Evolutionary conservation across 2,888 invertebrate species (phyloP).

Genomic region (Pocota personata): DNA sequence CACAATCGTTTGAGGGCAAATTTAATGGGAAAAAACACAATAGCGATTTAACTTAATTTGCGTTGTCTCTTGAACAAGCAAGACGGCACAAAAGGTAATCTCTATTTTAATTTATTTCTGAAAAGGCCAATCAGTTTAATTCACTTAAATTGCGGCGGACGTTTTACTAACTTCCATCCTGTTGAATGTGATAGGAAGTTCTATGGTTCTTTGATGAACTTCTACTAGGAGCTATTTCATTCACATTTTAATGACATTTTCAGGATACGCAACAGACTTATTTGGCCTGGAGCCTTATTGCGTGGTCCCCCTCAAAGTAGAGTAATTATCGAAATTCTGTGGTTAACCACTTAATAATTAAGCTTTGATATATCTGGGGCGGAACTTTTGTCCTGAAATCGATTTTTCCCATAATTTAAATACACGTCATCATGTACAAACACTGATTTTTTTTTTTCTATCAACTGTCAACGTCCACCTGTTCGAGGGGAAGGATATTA

Average conservation of each 20-base stretch:
- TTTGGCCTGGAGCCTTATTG: constrained; percentile 28
- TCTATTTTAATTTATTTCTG: constrained; percentile 66
- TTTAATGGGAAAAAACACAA: constrained; percentile 56
- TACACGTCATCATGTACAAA: not conserved
- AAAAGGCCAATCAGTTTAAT: constrained; percentile 70
- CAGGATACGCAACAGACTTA: constrained; percentile 30
- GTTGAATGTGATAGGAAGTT: constrained; percentile 48
- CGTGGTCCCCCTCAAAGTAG: not conserved
- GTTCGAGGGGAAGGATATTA: constrained; percentile 7
- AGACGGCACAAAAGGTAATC: constrained; percentile 56
- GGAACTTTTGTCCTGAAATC: constrained; percentile 8
- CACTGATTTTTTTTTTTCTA: not conserved
- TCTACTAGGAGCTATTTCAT: constrained; percentile 55
- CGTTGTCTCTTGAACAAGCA: constrained; percentile 46
- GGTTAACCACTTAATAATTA: constrained; percentile 52
- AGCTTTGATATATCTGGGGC: constrained; percentile 33
- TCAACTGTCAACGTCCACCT: constrained; percentile 32
- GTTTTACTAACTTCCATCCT: constrained; percentile 64
- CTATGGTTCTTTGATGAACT: constrained; percentile 59
- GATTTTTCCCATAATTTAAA: constrained; percentile 4
- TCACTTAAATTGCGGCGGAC: constrained; percentile 65
- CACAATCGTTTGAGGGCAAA: constrained; percentile 50
- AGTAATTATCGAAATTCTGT: constrained; percentile 49
- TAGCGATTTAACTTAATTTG: constrained; percentile 69
- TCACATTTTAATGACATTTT: constrained; percentile 54